These are phyloP conservation scores for Fragum sueziense DNA, from an alignment of 2,888 invertebrate genomes.

Conservation along the genomic window DNA sequence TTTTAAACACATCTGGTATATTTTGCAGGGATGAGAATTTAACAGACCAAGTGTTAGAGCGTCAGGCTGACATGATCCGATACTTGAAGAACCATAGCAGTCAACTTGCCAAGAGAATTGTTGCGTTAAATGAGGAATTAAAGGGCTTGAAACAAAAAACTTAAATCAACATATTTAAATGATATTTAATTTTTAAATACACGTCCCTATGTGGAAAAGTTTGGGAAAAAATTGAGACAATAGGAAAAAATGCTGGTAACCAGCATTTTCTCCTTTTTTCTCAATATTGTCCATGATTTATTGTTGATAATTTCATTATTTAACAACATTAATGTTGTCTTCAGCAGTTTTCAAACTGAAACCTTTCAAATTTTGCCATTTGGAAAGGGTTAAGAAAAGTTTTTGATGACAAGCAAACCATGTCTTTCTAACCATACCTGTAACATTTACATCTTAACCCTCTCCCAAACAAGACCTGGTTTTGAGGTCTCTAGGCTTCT, in stretches of 20 bases:
- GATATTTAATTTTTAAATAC: too few species aligned
- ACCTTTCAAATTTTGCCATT: not conserved
- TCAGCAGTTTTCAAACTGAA: not conserved
- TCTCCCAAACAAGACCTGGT: too few species aligned
- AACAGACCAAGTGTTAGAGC: conserved; percentile 78
- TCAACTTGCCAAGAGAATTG: conserved; percentile 73
- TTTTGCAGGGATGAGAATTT: conserved; percentile 73
- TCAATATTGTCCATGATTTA: not conserved
- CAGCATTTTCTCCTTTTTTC: not conserved
- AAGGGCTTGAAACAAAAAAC: conserved; percentile 53
- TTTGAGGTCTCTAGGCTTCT: too few species aligned
- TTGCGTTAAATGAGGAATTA: conserved; percentile 70
- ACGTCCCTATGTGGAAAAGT: not conserved
- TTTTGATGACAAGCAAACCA: too few species aligned
- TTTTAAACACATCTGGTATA: too few species aligned
- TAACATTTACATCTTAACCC: too few species aligned
- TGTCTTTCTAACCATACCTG: too few species aligned
- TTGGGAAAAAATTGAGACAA: not conserved
- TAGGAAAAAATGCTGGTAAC: not conserved
- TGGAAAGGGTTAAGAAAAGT: too few species aligned
- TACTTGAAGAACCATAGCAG: conserved; percentile 79
- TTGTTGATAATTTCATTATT: not conserved
- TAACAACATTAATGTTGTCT: not conserved
- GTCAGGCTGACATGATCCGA: conserved; percentile 80
- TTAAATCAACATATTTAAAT: too few species aligned